Conservation (phyloP, 2,113 vertebrate species). For the Merops nubicus region DNA sequence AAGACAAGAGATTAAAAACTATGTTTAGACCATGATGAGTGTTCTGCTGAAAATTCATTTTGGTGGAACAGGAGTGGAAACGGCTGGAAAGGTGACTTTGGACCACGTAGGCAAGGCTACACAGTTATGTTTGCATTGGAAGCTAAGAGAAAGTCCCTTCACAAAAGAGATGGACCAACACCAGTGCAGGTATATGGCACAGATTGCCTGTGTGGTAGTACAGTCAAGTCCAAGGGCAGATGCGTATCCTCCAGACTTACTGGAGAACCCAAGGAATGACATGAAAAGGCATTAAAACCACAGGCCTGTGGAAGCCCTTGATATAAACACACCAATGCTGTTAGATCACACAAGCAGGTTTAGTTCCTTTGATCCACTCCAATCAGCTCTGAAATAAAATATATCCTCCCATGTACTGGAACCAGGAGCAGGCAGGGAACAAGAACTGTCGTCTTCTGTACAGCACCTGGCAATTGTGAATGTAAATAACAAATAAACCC, state of each 20-base stretch:
- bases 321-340: not conserved
- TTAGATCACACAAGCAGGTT: not conserved
- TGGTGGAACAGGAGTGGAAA: not conserved
- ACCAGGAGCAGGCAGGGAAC: not conserved
- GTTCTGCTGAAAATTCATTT: not conserved
- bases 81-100: not conserved
- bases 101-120: not conserved
- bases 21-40: rapidly evolving
- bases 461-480: not conserved
- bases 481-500: not conserved
- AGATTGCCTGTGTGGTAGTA: not conserved
- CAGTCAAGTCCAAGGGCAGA: rapidly evolving
- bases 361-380: not conserved
- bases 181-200: not conserved
- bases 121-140: not conserved
- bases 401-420: not conserved
- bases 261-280: not conserved
- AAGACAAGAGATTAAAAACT: not conserved
- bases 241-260: not conserved
- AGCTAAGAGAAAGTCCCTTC: not conserved
- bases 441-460: not conserved
- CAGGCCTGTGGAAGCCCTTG: not conserved
- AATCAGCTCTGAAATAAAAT: not conserved
- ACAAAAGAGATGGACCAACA: not conserved
- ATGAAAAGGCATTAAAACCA: not conserved